Conservation (phyloP, 2,888 invertebrate species). For the Fabriciana adippe region DNA sequence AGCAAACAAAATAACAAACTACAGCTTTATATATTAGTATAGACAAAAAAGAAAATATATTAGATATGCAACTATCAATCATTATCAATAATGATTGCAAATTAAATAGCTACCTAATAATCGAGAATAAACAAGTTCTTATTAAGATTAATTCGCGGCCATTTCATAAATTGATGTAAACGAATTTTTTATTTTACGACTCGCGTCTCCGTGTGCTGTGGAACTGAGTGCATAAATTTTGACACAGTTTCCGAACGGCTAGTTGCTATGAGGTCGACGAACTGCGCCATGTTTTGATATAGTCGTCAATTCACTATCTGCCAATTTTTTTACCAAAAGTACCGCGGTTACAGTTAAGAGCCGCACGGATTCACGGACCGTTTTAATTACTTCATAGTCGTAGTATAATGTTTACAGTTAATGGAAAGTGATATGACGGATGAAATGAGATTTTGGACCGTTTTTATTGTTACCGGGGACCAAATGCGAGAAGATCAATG, state of each 20-base stretch:
- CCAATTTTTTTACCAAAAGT: constrained; percentile 59
- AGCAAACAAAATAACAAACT: too few species aligned
- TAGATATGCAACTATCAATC: too few species aligned
- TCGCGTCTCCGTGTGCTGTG: not conserved
- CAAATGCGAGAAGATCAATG: constrained; percentile 12
- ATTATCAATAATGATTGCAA: not conserved
- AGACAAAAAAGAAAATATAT: too few species aligned
- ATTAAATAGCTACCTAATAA: not conserved
- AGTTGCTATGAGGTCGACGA: constrained; percentile 52
- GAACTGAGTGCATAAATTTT: constrained; percentile 28
- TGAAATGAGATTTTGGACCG: constrained; percentile 20
- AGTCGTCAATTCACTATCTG: constrained; percentile 68
- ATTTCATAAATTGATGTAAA: not conserved
- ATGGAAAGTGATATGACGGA: constrained; percentile 67
- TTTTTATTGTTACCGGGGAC: constrained; percentile 15
- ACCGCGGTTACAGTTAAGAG: constrained; percentile 70
- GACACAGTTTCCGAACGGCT: constrained; percentile 39
- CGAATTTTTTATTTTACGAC: not conserved
- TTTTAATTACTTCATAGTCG: constrained; percentile 79
- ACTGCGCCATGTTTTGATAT: constrained; percentile 67
- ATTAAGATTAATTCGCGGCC: not conserved
- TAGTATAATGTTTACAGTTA: constrained; percentile 72
- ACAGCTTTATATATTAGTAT: too few species aligned
- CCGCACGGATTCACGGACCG: constrained; percentile 64
- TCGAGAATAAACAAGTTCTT: constrained; percentile 3